Conservation (phyloP, 2,888 invertebrate species). For the Mythimna albipuncta region DNA sequence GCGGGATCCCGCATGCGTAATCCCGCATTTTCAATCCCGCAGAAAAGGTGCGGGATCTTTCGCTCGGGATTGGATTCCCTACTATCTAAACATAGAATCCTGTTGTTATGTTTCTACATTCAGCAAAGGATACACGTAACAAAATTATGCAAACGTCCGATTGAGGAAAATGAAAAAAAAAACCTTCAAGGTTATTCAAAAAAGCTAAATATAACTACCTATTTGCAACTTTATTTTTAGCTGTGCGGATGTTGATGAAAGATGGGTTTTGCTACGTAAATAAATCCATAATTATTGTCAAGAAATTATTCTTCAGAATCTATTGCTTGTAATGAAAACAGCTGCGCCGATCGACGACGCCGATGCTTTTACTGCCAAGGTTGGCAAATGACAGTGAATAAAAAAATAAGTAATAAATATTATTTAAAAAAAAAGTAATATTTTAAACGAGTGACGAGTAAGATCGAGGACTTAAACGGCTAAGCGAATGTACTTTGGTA, state of each 20-base stretch:
- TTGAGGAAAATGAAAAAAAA: slow-evolving; percentile 10
- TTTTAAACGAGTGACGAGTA: neutral
- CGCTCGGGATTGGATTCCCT: too few species aligned
- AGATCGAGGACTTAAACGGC: neutral
- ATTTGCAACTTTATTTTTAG: slow-evolving; percentile 11
- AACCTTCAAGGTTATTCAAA: neutral
- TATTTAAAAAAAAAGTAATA: neutral
- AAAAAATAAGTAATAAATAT: neutral
- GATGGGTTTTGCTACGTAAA: neutral
- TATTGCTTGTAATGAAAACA: slow-evolving; percentile 22
- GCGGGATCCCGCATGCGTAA: too few species aligned
- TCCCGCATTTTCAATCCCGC: too few species aligned
- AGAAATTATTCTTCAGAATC: slow-evolving; percentile 10
- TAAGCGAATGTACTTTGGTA: neutral
- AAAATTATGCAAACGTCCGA: neutral
- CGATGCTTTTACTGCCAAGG: neutral
- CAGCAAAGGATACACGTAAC: neutral
- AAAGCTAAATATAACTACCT: slow-evolving; percentile 1
- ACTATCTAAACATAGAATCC: too few species aligned
- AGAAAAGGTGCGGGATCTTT: too few species aligned
- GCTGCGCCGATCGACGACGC: neutral
- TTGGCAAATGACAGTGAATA: neutral
- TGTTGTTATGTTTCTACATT: neutral
- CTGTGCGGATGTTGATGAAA: neutral
- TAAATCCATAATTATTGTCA: neutral